Conservation (phyloP, 1,140 invertebrate genomes). For the Belonocnema kinseyi region DNA sequence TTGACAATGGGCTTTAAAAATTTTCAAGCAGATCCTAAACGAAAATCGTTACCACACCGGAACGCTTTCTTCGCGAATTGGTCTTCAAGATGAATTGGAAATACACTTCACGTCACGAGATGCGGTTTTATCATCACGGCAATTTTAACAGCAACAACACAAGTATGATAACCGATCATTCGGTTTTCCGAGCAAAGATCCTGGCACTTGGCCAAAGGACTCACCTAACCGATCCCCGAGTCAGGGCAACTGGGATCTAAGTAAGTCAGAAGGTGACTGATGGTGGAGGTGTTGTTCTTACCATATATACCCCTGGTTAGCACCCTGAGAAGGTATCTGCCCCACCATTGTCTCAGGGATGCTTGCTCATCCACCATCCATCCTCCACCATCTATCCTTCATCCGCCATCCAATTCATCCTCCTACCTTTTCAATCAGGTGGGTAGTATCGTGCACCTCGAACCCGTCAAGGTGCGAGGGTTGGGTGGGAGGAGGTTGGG, state of each 20-base stretch:
- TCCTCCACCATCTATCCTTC: conserved; percentile 49
- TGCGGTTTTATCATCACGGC: conserved; percentile 40
- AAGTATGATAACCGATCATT: conserved; percentile 30
- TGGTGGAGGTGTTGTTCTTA: conserved; percentile 66
- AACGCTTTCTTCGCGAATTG: no score
- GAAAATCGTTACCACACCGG: no score
- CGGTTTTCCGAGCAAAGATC: neutral
- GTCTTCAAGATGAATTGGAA: conserved; percentile 35
- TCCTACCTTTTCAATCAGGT: conserved; percentile 39
- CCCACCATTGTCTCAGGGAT: conserved; percentile 55
- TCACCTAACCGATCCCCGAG: conserved; percentile 66
- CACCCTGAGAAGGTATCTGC: conserved; percentile 56
- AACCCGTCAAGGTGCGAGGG: conserved; percentile 45
- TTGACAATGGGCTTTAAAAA: no score
- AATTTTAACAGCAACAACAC: conserved; percentile 35
- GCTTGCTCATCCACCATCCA: conserved; percentile 47
- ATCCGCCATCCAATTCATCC: conserved; percentile 41
- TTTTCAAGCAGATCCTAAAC: no score
- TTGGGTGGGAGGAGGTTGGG: conserved; percentile 45
- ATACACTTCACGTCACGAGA: conserved; percentile 32
- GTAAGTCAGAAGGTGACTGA: conserved; percentile 71
- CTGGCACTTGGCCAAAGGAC: conserved; percentile 45
- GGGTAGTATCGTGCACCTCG: conserved; percentile 44
- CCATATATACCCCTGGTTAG: conserved; percentile 68
- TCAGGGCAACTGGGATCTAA: conserved; percentile 59